Percentiles rank a stretch among this genome's conserved stretches.
phyloP scores from a whole-genome alignment of 2,797 vertebrate genomes.

The Meriones psammophilus region DNA sequence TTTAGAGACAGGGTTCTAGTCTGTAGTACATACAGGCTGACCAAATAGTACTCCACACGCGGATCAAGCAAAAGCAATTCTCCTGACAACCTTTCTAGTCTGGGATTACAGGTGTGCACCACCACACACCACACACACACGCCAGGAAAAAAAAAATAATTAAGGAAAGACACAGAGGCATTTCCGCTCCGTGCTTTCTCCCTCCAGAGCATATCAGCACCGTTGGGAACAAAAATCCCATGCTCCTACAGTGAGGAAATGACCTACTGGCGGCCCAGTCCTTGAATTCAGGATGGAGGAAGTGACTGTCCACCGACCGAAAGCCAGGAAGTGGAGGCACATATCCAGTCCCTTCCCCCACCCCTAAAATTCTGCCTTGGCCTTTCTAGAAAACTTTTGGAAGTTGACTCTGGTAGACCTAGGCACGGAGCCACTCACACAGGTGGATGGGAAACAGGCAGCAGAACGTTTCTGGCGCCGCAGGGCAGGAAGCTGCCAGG shows the following conservation, averaged over 20 bases:
- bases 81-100: not conserved
- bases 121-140: not conserved
- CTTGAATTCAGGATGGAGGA: constrained; percentile 82
- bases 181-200: not conserved
- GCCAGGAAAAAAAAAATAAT: not conserved
- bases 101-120: not conserved
- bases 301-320: constrained; percentile 77
- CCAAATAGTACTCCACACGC: not conserved
- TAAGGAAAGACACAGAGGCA: constrained; percentile 12
- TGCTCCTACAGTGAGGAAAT: constrained; percentile 75
- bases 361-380: constrained; percentile 22
- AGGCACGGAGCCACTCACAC: not conserved
- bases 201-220: constrained; percentile 44
- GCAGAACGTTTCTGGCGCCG: not conserved
- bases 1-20: not conserved
- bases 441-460: constrained; percentile 36
- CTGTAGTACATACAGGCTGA: not conserved
- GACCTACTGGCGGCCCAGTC: constrained; percentile 71
- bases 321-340: constrained; percentile 79
- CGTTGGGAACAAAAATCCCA: constrained; percentile 52
- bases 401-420: not conserved
- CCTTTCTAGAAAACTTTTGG: constrained; percentile 59
- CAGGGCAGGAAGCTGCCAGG: constrained; percentile 37
- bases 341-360: constrained; percentile 32
- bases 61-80: not conserved